These are phyloP conservation scores for Gila orcuttii DNA, from an alignment of 2,113 vertebrate species.

Conservation along the genomic window DNA sequence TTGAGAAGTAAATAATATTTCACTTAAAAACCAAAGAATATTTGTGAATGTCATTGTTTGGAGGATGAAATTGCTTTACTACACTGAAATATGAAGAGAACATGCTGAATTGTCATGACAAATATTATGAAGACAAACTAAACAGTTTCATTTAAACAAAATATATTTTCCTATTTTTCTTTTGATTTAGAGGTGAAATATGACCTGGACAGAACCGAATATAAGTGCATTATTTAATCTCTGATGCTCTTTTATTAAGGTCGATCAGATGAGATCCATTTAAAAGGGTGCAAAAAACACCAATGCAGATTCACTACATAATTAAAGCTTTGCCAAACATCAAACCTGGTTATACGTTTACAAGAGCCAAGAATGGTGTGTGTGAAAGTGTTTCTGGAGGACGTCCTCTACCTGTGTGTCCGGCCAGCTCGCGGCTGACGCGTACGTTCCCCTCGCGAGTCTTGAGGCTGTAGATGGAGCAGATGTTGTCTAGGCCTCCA, in stretches of 20 bases:
- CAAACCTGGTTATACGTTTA: not conserved
- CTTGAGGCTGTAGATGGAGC: conserved; percentile 99
- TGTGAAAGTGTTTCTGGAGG: not conserved
- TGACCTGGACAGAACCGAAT: not conserved
- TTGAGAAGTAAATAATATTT: not conserved
- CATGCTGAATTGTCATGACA: not conserved
- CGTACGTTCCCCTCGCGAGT: conserved; percentile 98
- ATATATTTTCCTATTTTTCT: not conserved
- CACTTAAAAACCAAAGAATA: not conserved
- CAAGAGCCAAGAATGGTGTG: not conserved
- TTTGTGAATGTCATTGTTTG: not conserved
- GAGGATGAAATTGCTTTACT: not conserved
- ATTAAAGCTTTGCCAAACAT: not conserved
- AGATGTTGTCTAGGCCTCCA: conserved; percentile 98
- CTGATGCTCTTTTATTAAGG: not conserved
- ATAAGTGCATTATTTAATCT: not conserved
- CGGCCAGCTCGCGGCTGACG: conserved; percentile 96
- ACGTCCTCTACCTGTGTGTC: conserved; percentile 89
- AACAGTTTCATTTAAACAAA: not conserved
- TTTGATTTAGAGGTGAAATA: not conserved
- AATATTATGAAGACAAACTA: not conserved
- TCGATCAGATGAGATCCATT: not conserved
- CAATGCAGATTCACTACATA: not conserved
- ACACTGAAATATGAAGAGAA: not conserved
- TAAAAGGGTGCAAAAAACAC: not conserved